Evolutionary conservation across 64 coral and sea anemone genomes (phyloP).

Genomic region (Montipora cactus): DNA sequence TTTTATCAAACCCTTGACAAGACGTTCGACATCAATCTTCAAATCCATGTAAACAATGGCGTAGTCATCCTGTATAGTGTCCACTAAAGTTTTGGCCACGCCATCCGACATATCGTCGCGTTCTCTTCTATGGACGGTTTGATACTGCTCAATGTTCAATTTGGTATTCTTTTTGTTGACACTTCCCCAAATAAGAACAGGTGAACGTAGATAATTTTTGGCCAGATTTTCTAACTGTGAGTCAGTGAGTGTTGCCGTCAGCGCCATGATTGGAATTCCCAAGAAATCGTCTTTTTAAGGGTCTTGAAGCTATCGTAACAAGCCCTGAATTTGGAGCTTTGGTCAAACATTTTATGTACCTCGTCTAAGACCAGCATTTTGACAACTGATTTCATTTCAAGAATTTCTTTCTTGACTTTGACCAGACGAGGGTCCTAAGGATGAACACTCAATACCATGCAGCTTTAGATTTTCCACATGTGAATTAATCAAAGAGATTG

Average conservation of each 20-base stretch:
- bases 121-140: background rate
- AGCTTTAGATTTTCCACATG: background rate
- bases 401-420: background rate
- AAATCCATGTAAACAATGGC: slow-evolving; percentile 83
- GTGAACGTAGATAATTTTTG: background rate
- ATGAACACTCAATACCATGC: background rate
- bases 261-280: slow-evolving; percentile 26
- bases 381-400: background rate
- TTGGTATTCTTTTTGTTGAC: slow-evolving; percentile 37
- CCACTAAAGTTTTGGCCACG: background rate
- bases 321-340: slow-evolving; percentile 16
- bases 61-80: slow-evolving; percentile 34
- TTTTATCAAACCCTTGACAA: slow-evolving; percentile 23
- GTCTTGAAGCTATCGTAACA: slow-evolving; percentile 20
- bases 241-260: slow-evolving; percentile 48
- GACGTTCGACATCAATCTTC: slow-evolving; percentile 43
- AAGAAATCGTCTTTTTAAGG: background rate
- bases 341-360: slow-evolving; percentile 66
- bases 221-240: background rate
- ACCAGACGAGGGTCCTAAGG: background rate
- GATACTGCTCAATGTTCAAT: slow-evolving; percentile 16
- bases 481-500: slow-evolving; percentile 54
- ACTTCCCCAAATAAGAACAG: slow-evolving; percentile 35
- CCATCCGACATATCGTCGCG: slow-evolving; percentile 32
- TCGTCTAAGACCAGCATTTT: slow-evolving; percentile 53